These are phyloP conservation scores for Ciconia stormi DNA, from an alignment of 2,113 vertebrate species.

Conservation along the genomic window DNA sequence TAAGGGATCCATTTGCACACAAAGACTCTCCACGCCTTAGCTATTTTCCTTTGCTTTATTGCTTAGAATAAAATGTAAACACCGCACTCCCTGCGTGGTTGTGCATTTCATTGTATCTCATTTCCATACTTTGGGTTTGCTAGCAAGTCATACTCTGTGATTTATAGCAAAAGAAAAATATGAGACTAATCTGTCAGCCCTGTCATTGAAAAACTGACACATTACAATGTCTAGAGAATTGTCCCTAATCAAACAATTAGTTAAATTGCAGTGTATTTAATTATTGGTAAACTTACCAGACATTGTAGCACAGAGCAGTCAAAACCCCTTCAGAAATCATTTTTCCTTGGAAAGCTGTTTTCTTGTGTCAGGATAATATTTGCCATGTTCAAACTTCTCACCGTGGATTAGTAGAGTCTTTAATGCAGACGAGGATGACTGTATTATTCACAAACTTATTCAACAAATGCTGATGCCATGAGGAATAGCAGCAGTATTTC, in stretches of 20 bases:
- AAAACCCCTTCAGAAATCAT: neutral
- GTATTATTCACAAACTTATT: neutral
- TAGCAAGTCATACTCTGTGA: neutral
- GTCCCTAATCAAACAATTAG: neutral
- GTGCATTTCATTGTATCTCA: constrained; percentile 1
- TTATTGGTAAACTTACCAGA: constrained; percentile 3
- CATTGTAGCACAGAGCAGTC: neutral
- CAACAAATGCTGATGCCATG: neutral
- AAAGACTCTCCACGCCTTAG: neutral
- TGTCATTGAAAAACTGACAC: neutral
- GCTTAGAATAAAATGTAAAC: neutral
- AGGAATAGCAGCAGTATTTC: neutral
- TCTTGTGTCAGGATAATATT: neutral
- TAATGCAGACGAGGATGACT: neutral
- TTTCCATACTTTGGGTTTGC: neutral
- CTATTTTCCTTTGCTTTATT: neutral
- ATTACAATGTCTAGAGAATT: neutral
- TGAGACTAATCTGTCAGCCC: neutral
- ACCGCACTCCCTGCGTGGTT: neutral
- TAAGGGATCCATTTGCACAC: neutral
- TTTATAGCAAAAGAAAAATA: neutral
- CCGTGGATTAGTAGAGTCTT: neutral
- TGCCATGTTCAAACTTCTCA: neutral
- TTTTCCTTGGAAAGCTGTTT: neutral
- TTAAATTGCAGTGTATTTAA: constrained; percentile 6